Base-by-base conservation (phyloP, 1,140 invertebrate genomes). In the Cheumatopsyche charites region DNA sequence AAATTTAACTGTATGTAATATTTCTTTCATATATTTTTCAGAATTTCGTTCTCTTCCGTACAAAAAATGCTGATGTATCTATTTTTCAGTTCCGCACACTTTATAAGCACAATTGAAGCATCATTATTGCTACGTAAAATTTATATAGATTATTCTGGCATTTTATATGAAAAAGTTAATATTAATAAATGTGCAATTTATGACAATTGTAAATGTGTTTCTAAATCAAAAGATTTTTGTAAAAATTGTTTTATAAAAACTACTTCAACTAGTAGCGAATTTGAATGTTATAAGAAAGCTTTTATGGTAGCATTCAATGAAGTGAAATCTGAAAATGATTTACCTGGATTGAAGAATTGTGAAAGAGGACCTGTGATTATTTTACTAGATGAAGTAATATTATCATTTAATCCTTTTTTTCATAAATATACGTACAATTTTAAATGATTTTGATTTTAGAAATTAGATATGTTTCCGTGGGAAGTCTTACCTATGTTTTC, bases 401-500 rank as follows among this genome's bases (percentile, higher is more conserved):
- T 23, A 25, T 21, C 13, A n/a, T 63, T 69, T 65, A 42, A 67
- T 67, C 62, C 19, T 21, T 70, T 45, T 19, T 43, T 43, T 7
- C 25, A 21, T 55, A 23, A 23, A 11, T 21, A 19, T 9, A 15
- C 12, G 19, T n/a, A n/a, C 7, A 15, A 9, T 36, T 36, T 36
- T 36, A 36, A 36, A 36, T 3, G 9, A 36, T 36, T 36, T 58
- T 25, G 17, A 25, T 75, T 82, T 83, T 78, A 93, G 91, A 81
- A 83, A 58, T 78, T 93, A 26, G 91, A 93, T 80, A 84, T 86
- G 62, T 83, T 94, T 69, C 91, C 92, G 0, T 92, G 91, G 87
- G 92, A 94, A 82, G 87, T 87, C 67, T 81, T 92, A 62, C 84
- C 88, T 4, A 80, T 90, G 3, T 75, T 93, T 9, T 81, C 81